Base-by-base conservation (phyloP, 2,113 vertebrate genomes). In the Antennarius striatus region DNA sequence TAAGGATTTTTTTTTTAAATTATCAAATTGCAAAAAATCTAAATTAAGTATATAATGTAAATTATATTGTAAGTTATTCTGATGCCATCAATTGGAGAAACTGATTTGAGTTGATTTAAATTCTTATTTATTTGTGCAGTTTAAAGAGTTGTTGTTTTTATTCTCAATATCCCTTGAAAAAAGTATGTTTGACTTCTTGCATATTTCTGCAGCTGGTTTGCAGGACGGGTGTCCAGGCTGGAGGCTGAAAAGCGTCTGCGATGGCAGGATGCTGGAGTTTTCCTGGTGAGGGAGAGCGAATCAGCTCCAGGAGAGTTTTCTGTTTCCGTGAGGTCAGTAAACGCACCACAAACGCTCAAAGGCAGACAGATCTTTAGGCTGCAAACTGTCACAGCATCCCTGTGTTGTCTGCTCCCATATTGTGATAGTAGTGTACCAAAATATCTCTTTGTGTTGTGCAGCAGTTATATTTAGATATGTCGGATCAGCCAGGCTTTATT, bases 251-350 rank as follows among this genome's bases (percentile, higher is more conserved):
- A 94, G 69, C 89, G 78, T 11, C 93, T 99, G 47, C 90, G 92
- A 47, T 88, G 91, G 58, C 83, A 91, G 65, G 91, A 92, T 28
- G 85, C 90, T 3, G 96, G 97, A 55, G 94, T 93, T 32, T 99
- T 98, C 87, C 90, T 99, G 62, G 92, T 99, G 88, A 90, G 96
- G 0, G 95, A 97, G 73, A 97, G 96, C 0, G 96, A 99, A 90
- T 98, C 96, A 11, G 84, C 94, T 11, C 96, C 96, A 0, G 96
- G 96, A 3, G 95, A 96, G 61, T 98, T 99, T 91, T 99, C 96
- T 0, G 83, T 99, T 63, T 98, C 96, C 0, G 96, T 98, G 65
- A 98, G 93, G 96, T 98, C 77, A 94, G 93, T 82, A 7, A 79
- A 73, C 8, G 11, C 68, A 76, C 30, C 68, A 12, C 60, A 48